phyloP scores from a whole-genome alignment of 2,888 invertebrate species.

The Clepsis dumicolana region DNA sequence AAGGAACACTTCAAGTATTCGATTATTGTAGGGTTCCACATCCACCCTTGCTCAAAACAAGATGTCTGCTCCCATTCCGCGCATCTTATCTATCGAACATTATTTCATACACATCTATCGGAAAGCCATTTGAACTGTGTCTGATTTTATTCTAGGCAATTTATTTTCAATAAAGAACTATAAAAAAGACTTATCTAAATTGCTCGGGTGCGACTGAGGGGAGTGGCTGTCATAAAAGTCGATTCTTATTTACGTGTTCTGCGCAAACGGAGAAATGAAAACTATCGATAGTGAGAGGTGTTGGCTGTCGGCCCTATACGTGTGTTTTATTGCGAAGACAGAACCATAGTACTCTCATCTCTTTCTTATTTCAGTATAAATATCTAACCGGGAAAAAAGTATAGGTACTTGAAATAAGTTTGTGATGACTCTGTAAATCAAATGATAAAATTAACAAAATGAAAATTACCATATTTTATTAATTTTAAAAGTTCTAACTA shows the following conservation, averaged over 20 bases:
- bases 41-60: conserved; percentile 33
- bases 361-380: too few species aligned
- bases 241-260: conserved; percentile 79
- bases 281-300: conserved; percentile 3
- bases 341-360: too few species aligned
- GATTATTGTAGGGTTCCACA: conserved; percentile 17
- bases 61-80: conserved; percentile 38
- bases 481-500: too few species aligned
- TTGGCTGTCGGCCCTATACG: neutral
- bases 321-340: too few species aligned
- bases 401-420: too few species aligned
- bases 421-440: too few species aligned
- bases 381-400: too few species aligned
- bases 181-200: conserved; percentile 86
- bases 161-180: conserved; percentile 87
- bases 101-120: conserved; percentile 85
- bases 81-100: conserved; percentile 77
- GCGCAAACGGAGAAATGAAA: conserved; percentile 57
- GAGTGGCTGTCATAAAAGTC: conserved; percentile 79
- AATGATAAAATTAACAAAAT: too few species aligned
- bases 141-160: conserved; percentile 86
- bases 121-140: conserved; percentile 83
- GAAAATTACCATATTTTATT: too few species aligned
- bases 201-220: conserved; percentile 77
- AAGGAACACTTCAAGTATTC: neutral